Percentiles rank a stretch among this genome's conserved stretches.
These are phyloP conservation scores for Choreutis nemorana DNA, from an alignment of 2,888 invertebrate genomes.

Conservation along the genomic window DNA sequence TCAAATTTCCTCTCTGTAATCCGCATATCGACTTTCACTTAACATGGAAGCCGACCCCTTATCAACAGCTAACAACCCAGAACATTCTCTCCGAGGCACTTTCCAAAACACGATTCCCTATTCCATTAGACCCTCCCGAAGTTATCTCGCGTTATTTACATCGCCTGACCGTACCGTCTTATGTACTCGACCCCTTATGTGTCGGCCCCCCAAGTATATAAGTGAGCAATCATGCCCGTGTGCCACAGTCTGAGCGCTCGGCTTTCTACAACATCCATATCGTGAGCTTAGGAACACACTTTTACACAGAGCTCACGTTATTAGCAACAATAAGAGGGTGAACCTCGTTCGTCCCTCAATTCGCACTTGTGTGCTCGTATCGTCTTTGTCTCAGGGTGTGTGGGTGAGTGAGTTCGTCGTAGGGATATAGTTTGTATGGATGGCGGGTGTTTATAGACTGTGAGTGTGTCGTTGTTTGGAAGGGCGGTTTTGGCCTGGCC, in stretches of 20 bases:
- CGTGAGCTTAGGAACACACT: too few species aligned
- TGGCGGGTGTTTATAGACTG: too few species aligned
- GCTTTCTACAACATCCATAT: too few species aligned
- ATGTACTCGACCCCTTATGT: conserved; percentile 57
- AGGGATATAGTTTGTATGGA: too few species aligned
- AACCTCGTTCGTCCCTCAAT: too few species aligned
- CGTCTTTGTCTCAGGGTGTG: too few species aligned
- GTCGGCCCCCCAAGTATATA: conserved; percentile 33
- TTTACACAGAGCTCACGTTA: too few species aligned
- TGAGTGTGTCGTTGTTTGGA: conserved; percentile 27
- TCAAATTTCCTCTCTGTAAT: conserved; percentile 47
- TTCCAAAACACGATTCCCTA: conserved; percentile 61
- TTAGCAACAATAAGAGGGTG: too few species aligned
- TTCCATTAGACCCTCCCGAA: conserved; percentile 63
- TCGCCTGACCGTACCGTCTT: conserved; percentile 63
- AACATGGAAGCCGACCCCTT: conserved; percentile 34
- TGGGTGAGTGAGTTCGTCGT: too few species aligned
- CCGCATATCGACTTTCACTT: conserved; percentile 58
- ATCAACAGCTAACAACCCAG: conserved; percentile 40
- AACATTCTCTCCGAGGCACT: conserved; percentile 58
- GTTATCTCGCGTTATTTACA: conserved; percentile 65
- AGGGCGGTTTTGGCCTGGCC: conserved; percentile 25
- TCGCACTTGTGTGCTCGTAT: too few species aligned
- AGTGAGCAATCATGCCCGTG: conserved; percentile 43
- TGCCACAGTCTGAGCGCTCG: too few species aligned